Conservation (phyloP, 2,888 invertebrate species). For the Strigamia transsilvanica region DNA sequence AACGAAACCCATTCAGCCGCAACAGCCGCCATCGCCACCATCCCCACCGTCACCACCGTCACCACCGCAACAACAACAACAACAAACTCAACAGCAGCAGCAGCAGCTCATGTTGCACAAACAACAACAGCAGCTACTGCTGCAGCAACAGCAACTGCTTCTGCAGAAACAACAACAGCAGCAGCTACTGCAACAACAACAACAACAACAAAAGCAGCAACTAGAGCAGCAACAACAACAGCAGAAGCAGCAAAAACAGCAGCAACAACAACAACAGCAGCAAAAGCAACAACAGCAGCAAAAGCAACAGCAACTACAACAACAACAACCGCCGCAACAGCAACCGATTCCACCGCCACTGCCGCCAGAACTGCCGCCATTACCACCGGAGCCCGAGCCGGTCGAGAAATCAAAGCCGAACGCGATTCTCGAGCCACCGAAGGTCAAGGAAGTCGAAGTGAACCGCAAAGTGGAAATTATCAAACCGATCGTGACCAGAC, state of each 20-base stretch:
- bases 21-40: constrained; percentile 65
- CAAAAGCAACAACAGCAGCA: too few species aligned
- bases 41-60: too few species aligned
- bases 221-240: too few species aligned
- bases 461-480: not conserved
- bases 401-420: constrained; percentile 22
- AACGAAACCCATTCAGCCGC: constrained; percentile 55
- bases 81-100: constrained; percentile 55
- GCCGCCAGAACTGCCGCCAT: constrained; percentile 54
- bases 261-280: too few species aligned
- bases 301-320: constrained; percentile 86
- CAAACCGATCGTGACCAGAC: not conserved
- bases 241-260: too few species aligned
- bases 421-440: constrained; percentile 52
- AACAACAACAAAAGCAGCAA: constrained; percentile 63
- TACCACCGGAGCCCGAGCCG: constrained; percentile 59
- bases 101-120: constrained; percentile 66
- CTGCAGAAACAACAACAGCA: not conserved
- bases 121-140: constrained; percentile 61
- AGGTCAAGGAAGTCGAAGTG: not conserved
- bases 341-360: constrained; percentile 39
- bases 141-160: constrained; percentile 52
- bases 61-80: not conserved
- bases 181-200: constrained; percentile 58
- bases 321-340: constrained; percentile 78